Conservation (phyloP, 2,888 invertebrate species). For the Fissipunctia ypsillon region DNA sequence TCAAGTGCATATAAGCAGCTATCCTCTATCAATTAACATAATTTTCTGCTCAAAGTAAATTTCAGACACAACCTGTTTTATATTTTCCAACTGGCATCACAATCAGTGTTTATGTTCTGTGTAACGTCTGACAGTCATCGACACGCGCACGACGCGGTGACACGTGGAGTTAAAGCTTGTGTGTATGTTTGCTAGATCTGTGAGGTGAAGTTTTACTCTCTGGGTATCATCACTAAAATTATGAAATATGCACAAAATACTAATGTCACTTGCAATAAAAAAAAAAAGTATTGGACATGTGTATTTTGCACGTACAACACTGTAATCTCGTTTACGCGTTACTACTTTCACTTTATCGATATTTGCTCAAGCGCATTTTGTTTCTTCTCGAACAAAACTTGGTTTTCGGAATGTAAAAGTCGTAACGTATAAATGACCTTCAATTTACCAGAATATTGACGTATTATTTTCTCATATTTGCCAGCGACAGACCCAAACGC, state of each 20-base stretch:
- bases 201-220: slow-evolving; percentile 45
- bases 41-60: slow-evolving; percentile 52
- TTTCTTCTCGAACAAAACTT: background rate
- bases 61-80: slow-evolving; percentile 57
- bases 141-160: slow-evolving; percentile 70
- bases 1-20: too few relatives aligned
- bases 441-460: slow-evolving; percentile 12
- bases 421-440: slow-evolving; percentile 25
- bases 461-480: slow-evolving; percentile 1
- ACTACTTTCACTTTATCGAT: slow-evolving; percentile 12
- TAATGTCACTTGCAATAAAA: slow-evolving; percentile 16
- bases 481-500: slow-evolving; percentile 94
- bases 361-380: background rate
- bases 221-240: slow-evolving; percentile 46
- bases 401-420: background rate
- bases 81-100: slow-evolving; percentile 47
- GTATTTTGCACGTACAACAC: slow-evolving; percentile 53
- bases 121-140: slow-evolving; percentile 64
- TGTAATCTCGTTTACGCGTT: slow-evolving; percentile 29
- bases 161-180: slow-evolving; percentile 72
- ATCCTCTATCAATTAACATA: background rate
- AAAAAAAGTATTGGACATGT: slow-evolving; percentile 32
- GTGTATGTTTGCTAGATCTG: slow-evolving; percentile 75
- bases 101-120: slow-evolving; percentile 46
- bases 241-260: slow-evolving; percentile 47